Evolutionary conservation across 2,888 invertebrate species (phyloP), one percentile per base, ranked within the genome.

Genomic region (Folsomia candida): DNA sequence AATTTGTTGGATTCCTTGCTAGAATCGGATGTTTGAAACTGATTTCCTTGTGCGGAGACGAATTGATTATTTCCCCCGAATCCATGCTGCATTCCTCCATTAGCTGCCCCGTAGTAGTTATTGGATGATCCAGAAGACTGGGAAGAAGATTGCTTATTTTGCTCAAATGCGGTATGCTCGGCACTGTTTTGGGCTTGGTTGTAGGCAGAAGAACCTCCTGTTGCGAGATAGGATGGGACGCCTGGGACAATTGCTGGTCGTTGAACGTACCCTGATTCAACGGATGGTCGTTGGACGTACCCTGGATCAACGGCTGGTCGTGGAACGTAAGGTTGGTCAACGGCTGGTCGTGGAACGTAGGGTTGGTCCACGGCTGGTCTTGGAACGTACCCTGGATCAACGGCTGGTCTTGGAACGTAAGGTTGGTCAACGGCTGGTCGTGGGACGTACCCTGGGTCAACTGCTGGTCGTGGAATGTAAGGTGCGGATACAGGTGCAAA

Each of bases 211-310:
- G 25, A 24, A 20, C 25, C 18, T 4, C 22, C 25, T 11, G 9
- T 18, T 18, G 47, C 47, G 18, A 59, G 59, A 59, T 59, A 59
- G 18, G 59, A 59, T 25, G 59, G 59, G 6, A 22, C 9, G 3
- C 61, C 61, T 3, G 59, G 59, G 14, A 59, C 59, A 3, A 59
- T 22, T 59, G 25, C 59, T n/a, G n/a, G n/a, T n/a, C n/a, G n/a
- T n/a, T n/a, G n/a, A n/a, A n/a, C n/a, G n/a, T n/a, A n/a, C n/a
- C n/a, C n/a, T n/a, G n/a, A n/a, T n/a, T n/a, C n/a, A n/a, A n/a
- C n/a, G n/a, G n/a, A n/a, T n/a, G n/a, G n/a, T n/a, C n/a, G n/a
- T n/a, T n/a, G n/a, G n/a, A n/a, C n/a, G n/a, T n/a, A n/a, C n/a
- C n/a, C n/a, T n/a, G n/a, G n/a, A n/a, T n/a, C n/a, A n/a, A n/a